Evolutionary conservation across 2,113 vertebrate species (phyloP).

Genomic region (Bos javanicus): DNA sequence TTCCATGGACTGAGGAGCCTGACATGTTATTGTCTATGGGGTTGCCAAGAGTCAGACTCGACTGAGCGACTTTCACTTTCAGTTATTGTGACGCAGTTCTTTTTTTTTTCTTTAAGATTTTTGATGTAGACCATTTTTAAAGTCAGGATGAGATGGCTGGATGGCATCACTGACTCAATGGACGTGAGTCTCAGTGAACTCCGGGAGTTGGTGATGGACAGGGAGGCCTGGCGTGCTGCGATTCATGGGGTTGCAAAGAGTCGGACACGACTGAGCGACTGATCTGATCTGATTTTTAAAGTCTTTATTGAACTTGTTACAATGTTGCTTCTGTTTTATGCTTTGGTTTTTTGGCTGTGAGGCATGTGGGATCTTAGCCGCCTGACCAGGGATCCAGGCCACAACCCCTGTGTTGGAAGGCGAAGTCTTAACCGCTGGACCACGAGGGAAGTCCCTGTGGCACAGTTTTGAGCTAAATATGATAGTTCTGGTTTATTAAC

Average conservation of each 20-base stretch:
- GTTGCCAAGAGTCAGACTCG: not conserved
- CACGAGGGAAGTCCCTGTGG: not conserved
- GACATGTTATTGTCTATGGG: not conserved
- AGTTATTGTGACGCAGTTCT: not conserved
- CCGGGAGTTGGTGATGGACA: too few species aligned
- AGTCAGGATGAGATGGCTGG: not conserved
- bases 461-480: not conserved
- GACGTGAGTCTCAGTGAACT: too few species aligned
- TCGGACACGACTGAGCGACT: too few species aligned
- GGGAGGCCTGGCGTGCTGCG: too few species aligned
- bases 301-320: not conserved
- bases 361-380: not conserved
- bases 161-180: too few species aligned
- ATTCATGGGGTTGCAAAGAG: too few species aligned
- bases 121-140: not conserved
- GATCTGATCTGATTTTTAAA: not conserved
- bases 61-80: not conserved
- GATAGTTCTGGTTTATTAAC: not conserved
- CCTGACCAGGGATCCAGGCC: not conserved
- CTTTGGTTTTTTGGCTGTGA: not conserved
- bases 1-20: not conserved
- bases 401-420: not conserved
- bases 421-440: not conserved
- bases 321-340: not conserved
- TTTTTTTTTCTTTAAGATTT: not conserved